These are phyloP conservation scores for Dynastes hyllus DNA, from an alignment of 2,888 invertebrate species.

Conservation along the genomic window DNA sequence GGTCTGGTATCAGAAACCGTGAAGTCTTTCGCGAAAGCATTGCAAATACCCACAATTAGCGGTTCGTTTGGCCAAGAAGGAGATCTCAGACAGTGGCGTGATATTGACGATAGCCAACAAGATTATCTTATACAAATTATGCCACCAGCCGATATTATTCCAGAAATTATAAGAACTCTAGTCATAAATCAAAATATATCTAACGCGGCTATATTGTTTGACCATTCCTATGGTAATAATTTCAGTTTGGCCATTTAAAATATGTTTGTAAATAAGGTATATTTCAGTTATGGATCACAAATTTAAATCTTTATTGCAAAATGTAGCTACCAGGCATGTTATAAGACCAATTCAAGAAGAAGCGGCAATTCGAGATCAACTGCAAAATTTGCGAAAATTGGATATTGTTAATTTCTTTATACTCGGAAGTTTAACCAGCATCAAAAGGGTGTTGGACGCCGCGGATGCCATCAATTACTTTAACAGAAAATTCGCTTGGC, in stretches of 20 bases:
- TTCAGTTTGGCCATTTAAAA: not conserved
- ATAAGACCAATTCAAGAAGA: conserved; percentile 81
- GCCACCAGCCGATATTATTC: conserved; percentile 90
- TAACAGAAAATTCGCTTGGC: conserved; percentile 89
- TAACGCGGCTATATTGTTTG: conserved; percentile 93
- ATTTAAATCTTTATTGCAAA: conserved; percentile 91
- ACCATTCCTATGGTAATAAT: conserved; percentile 83
- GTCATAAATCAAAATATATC: conserved; percentile 89
- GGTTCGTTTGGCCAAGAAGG: conserved; percentile 90
- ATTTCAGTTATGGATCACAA: conserved; percentile 91
- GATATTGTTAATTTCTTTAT: conserved; percentile 94
- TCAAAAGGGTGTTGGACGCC: conserved; percentile 72
- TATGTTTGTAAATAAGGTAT: not conserved
- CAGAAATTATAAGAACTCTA: conserved; percentile 87
- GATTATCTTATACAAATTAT: conserved; percentile 87
- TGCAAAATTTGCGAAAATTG: conserved; percentile 82
- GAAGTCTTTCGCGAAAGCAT: conserved; percentile 86
- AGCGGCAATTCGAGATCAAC: conserved; percentile 76
- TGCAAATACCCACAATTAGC: conserved; percentile 88
- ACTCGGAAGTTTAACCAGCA: conserved; percentile 82
- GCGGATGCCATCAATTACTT: conserved; percentile 86
- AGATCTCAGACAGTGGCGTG: conserved; percentile 88
- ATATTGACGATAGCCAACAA: conserved; percentile 79
- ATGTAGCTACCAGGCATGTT: conserved; percentile 92
- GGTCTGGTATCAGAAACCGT: conserved; percentile 89